Conservation (phyloP, 2,113 vertebrate species). For the Eudyptes chrysolophus region DNA sequence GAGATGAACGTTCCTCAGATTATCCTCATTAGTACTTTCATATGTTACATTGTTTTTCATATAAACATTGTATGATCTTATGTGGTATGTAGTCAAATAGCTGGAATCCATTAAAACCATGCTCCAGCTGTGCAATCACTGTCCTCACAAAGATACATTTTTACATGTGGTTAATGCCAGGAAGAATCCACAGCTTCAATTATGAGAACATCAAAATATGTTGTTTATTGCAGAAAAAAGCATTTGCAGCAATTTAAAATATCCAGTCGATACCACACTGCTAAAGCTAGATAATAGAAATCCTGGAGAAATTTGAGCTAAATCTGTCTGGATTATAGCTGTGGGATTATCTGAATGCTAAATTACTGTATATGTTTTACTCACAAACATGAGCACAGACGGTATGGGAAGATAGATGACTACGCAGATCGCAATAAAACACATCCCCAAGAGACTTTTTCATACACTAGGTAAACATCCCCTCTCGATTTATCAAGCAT, state of each 20-base stretch:
- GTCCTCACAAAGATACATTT: slow-evolving; percentile 29
- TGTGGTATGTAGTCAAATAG: slow-evolving; percentile 7
- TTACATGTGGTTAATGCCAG: slow-evolving; percentile 29
- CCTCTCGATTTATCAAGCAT: slow-evolving; percentile 39
- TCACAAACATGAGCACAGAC: slow-evolving; percentile 34
- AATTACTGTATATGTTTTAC: slow-evolving; percentile 62
- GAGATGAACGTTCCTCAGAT: not conserved
- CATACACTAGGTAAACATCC: slow-evolving; percentile 32
- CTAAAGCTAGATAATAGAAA: slow-evolving; percentile 71
- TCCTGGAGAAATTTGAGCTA: slow-evolving; percentile 59
- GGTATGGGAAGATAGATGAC: slow-evolving; percentile 51
- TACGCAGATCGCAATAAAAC: slow-evolving; percentile 40
- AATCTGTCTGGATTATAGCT: slow-evolving; percentile 68
- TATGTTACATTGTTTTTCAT: not conserved
- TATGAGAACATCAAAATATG: slow-evolving; percentile 42
- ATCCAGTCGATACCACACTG: slow-evolving; percentile 42
- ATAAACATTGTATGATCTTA: not conserved
- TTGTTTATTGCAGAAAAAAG: slow-evolving; percentile 55
- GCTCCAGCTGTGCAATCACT: slow-evolving; percentile 52
- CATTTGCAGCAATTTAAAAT: slow-evolving; percentile 53
- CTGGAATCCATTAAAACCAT: slow-evolving; percentile 45
- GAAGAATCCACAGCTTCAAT: slow-evolving; percentile 19
- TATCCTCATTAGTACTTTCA: not conserved
- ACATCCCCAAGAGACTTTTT: slow-evolving; percentile 17
- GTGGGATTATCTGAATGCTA: slow-evolving; percentile 64